Conservation (phyloP, 2,113 vertebrate species). For the Cyphomyrus plagiostoma region DNA sequence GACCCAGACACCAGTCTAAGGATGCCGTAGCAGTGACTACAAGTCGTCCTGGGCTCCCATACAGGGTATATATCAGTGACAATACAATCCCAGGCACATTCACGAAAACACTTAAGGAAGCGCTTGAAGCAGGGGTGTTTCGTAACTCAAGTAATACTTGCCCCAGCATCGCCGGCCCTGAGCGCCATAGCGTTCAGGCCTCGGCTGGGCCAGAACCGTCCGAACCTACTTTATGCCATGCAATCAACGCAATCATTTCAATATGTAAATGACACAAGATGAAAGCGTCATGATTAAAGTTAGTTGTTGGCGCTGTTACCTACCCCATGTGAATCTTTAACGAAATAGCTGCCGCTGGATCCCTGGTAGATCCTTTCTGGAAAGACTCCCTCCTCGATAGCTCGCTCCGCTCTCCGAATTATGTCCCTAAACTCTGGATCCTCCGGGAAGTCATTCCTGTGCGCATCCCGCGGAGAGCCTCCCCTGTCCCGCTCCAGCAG, state of each 20-base stretch:
- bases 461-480: constrained; percentile 12
- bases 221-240: neutral
- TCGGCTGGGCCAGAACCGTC: neutral
- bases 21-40: neutral
- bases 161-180: neutral
- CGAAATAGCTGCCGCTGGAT: constrained; percentile 79
- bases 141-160: neutral
- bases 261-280: neutral
- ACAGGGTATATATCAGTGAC: neutral
- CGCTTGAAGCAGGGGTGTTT: neutral
- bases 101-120: neutral
- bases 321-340: constrained; percentile 71
- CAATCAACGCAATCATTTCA: neutral
- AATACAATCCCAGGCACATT: neutral
- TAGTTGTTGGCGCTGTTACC: constrained; percentile 21
- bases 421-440: constrained; percentile 70
- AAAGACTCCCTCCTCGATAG: constrained; percentile 65
- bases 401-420: constrained; percentile 65
- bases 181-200: neutral
- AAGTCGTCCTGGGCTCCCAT: neutral
- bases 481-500: constrained; percentile 49
- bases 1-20: neutral
- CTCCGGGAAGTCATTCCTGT: constrained; percentile 66
- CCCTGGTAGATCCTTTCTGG: constrained; percentile 75
- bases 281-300: neutral